A percentile compares a stretch with the other conserved stretches of the same genome.
Evolutionary conservation across 92 coral and sea anemone species (phyloP).

Genomic region (Porites lobata): DNA sequence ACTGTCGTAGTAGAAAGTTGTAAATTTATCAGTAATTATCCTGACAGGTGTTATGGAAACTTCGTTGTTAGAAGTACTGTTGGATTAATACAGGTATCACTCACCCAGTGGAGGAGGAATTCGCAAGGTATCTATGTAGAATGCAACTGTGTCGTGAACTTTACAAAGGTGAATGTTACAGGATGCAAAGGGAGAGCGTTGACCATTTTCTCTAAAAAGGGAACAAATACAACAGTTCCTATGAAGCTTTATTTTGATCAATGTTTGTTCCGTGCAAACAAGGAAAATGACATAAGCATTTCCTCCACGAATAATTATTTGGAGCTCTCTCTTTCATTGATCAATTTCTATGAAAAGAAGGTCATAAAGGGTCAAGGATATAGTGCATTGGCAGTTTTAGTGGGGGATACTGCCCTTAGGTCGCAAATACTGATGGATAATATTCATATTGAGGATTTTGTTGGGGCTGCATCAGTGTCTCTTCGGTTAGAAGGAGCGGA

Average conservation of each 20-base stretch:
- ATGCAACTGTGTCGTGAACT: constrained; percentile 23
- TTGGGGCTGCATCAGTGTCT: constrained; percentile 9
- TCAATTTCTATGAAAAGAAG: neutral
- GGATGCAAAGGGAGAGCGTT: neutral
- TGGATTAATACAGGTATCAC: constrained; percentile 2
- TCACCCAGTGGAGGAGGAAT: constrained; percentile 7
- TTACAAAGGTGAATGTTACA: constrained; percentile 13
- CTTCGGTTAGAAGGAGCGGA: neutral
- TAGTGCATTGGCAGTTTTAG: neutral
- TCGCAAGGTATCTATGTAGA: neutral
- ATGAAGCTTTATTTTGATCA: constrained; percentile 21
- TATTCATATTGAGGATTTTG: neutral
- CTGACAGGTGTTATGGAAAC: neutral
- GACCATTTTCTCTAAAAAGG: neutral
- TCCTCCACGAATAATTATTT: neutral
- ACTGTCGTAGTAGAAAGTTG: neutral
- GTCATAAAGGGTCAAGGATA: neutral
- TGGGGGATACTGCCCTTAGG: neutral
- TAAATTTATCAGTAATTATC: neutral
- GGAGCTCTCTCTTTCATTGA: neutral
- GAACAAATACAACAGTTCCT: neutral
- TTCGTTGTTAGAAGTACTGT: neutral
- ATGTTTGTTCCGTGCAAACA: constrained; percentile 10
- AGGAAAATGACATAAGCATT: neutral
- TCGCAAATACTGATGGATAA: neutral